phyloP scores from a whole-genome alignment of 23 tunicate species.

The Oikopleura vanhoeffeni region DNA sequence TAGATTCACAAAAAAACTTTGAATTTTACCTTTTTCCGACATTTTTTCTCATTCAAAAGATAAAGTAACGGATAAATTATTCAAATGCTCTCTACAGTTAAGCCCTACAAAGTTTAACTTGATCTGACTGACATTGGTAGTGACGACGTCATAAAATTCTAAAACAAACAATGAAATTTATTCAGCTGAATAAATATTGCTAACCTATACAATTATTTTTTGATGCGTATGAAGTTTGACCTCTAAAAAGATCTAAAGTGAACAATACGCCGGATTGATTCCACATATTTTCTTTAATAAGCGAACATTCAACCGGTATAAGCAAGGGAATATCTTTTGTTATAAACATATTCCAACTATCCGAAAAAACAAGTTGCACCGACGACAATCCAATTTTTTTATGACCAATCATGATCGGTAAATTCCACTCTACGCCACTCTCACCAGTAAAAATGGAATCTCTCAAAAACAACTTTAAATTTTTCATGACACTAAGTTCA shows the following conservation, averaged over 20 bases:
- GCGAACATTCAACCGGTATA: not conserved
- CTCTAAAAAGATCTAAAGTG: not conserved
- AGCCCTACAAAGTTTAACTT: no score
- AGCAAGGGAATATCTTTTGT: not conserved
- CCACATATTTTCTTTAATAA: not conserved
- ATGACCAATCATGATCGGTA: not conserved
- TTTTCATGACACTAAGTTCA: not conserved
- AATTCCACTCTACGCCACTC: not conserved
- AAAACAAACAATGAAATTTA: not conserved
- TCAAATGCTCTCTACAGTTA: no score
- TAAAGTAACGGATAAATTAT: no score
- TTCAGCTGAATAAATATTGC: no score
- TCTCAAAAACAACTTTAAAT: not conserved
- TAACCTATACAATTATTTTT: no score
- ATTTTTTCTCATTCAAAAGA: no score
- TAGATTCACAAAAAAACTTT: no score
- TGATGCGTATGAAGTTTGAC: not conserved
- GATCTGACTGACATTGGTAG: not conserved
- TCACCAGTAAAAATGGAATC: not conserved
- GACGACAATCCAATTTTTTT: not conserved
- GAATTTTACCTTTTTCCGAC: no score
- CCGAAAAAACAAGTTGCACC: no score
- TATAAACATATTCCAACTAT: not conserved
- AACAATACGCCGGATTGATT: not conserved
- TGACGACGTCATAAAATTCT: not conserved